A percentile compares a stretch with the other conserved stretches of the same genome.
These are phyloP conservation scores for Holothuria glaberrima DNA, from an alignment of 35 echinoderm and acorn worm genomes.

Conservation along the genomic window DNA sequence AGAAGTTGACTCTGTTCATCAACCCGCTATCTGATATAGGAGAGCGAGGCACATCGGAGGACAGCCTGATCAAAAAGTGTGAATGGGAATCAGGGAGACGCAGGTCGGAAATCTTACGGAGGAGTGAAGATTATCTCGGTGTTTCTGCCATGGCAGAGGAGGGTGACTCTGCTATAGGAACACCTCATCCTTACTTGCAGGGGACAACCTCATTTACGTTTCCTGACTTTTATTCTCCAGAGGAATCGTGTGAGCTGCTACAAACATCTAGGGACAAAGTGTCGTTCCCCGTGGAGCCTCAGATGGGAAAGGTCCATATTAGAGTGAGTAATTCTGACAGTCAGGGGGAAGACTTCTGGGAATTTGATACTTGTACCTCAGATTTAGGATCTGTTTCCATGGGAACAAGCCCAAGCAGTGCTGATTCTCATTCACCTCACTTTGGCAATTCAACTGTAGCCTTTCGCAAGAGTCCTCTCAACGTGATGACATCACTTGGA, in stretches of 20 bases:
- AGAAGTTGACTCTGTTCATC: constrained; percentile 56
- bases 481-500: background rate
- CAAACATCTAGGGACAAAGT: constrained; percentile 25
- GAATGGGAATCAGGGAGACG: constrained; percentile 31
- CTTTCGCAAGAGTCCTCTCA: background rate
- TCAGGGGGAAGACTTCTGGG: constrained; percentile 59
- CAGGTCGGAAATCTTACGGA: background rate
- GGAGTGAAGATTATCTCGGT: background rate
- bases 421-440: constrained; percentile 29
- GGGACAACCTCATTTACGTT: constrained; percentile 39
- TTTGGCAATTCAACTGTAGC: background rate
- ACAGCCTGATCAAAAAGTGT: constrained; percentile 21
- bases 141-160: constrained; percentile 28
- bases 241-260: constrained; percentile 1
- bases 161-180: constrained; percentile 46
- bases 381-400: constrained; percentile 37
- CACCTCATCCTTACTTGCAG: constrained; percentile 24
- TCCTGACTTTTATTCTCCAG: constrained; percentile 20
- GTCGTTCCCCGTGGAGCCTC: background rate
- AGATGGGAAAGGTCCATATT: constrained; percentile 23
- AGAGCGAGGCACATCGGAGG: constrained; percentile 26
- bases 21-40: constrained; percentile 52
- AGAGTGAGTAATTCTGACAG: constrained; percentile 38
- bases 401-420: constrained; percentile 32
- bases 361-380: constrained; percentile 49